Base-by-base conservation (phyloP, 2,797 vertebrate genomes). In the Eulemur coronatus region DNA sequence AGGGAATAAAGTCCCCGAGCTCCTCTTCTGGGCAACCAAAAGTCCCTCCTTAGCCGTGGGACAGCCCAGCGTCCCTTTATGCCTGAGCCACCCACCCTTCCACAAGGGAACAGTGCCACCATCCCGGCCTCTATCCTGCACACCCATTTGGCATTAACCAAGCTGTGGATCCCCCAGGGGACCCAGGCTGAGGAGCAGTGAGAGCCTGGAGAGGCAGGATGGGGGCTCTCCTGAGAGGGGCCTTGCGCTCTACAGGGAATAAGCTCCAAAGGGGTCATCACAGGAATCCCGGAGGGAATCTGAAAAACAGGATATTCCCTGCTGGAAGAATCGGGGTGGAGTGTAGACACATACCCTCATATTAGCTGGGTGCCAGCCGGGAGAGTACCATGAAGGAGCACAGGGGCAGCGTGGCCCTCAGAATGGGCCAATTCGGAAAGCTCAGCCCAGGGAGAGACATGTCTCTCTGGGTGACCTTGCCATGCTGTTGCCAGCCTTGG, bases 121-220 rank as follows among this genome's bases (percentile, higher is more conserved):
- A 2, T 28, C 14, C 11, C 0, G 1, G 13, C 17, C 17, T 30
- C 50, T 46, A 3, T 6, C 14, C 43, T 12, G 15, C 12, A 3
- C 17, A 2, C 38, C 20, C 26, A 14, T 35, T 35, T 43, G 69
- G 50, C 38, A 0, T 30, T 50, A 55, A 30, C 41, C 30, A 61
- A 41, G n/a, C 50, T 67, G n/a, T 73, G 33, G 28, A 9, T 43
- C 43, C 43, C 24, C 57, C 48, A 48, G 26, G 55, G 59, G 59
- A 61, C 13, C 28, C 28, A 14, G 26, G 61, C 11, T 2, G 24
- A 26, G 41, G n/a, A 26, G 48, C 33, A 2, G 7, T 11, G 0
- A 50, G n/a, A 4, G 46, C 1, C 15, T 14, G n/a, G 72, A n/a
- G 73, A 55, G 38, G 50, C 4, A 0, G 26, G 38, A 11, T 5